Percentiles rank a stretch among this genome's conserved stretches.
Conservation (phyloP, 1,140 invertebrate genomes). For the Caligus rogercresseyi region DNA sequence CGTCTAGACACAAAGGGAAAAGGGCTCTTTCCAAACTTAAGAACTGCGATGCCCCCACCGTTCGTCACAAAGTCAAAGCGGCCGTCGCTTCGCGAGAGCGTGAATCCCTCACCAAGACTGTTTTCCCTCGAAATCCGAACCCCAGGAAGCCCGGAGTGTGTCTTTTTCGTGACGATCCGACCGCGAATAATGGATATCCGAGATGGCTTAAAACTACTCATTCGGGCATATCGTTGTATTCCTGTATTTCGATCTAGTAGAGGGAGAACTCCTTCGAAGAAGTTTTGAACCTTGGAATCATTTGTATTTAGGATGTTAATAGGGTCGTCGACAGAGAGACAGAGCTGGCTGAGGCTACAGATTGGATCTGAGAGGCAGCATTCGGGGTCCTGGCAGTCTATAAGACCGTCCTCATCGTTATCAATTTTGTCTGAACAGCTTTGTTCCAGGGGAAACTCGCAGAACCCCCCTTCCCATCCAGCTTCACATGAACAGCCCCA, state of each 20-base stretch:
- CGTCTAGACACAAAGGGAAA: slow-evolving; percentile 75
- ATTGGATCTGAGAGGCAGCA: slow-evolving; percentile 56
- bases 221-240: background rate
- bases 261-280: background rate
- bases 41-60: slow-evolving; percentile 79
- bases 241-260: background rate
- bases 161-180: slow-evolving; percentile 57
- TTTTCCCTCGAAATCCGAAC: slow-evolving; percentile 60
- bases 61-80: slow-evolving; percentile 94
- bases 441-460: slow-evolving; percentile 70
- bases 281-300: slow-evolving; percentile 34
- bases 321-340: slow-evolving; percentile 74
- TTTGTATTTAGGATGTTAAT: slow-evolving; percentile 94
- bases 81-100: slow-evolving; percentile 57
- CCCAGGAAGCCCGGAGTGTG: slow-evolving; percentile 77
- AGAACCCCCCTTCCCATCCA: slow-evolving; percentile 82
- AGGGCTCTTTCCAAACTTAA: slow-evolving; percentile 79
- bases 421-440: slow-evolving; percentile 78
- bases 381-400: slow-evolving; percentile 92
- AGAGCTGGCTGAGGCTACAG: slow-evolving; percentile 67
- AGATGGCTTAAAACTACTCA: slow-evolving; percentile 18
- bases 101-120: slow-evolving; percentile 51
- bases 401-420: slow-evolving; percentile 91
- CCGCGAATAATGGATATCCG: slow-evolving; percentile 89
- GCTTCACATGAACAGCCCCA: slow-evolving; percentile 85